Evolutionary conservation across 1,140 invertebrate genomes (phyloP), one percentile per base, ranked within the genome.

Genomic region (Periplaneta americana): DNA sequence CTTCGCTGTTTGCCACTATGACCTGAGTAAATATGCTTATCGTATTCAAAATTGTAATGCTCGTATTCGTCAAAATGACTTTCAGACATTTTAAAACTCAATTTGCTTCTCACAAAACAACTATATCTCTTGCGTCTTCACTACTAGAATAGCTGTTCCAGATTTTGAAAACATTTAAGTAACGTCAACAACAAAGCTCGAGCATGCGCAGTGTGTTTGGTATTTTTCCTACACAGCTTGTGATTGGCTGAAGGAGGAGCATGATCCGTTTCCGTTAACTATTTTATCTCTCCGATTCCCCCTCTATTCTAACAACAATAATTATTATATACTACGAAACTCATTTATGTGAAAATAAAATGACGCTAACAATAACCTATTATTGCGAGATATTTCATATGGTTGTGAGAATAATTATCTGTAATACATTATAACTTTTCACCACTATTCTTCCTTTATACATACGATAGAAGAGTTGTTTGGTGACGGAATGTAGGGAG

Each of bases 41-140:
- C 96, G 89, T 95, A 91, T 85, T 96, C 95, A 88, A 94, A 97
- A 87, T 97, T 97, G 90, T 96, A 97, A 86, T 97, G 94, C 86
- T 98, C 96, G 91, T 96, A 97, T 85, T 96, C 92, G 90, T 98
- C 96, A 85, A 95, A 93, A 88, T 95, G 92, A 84, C 88, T 89
- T 88, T 94, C 93, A 83, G 94, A 94, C 94, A 95, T 95, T 86
- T 89, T 92, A 22, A 80, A 80, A 15, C 32, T n/a, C 5, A 33
- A 15, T 66, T 31, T 34, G 18, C 22, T 39, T 34, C 28, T 22
- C 35, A 36, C n/a, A 8, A 11, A 4, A 36, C 17, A n/a, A 35
- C 39, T 18, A 48, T 6, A 0, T 22, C 75, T 15, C 75, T 78
- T n/a, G 4, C n/a, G 75, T 34, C 32, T 36, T 22, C 36, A 34